phyloP scores from a whole-genome alignment of 2,888 invertebrate species.

The Epistrophella euchroma region DNA sequence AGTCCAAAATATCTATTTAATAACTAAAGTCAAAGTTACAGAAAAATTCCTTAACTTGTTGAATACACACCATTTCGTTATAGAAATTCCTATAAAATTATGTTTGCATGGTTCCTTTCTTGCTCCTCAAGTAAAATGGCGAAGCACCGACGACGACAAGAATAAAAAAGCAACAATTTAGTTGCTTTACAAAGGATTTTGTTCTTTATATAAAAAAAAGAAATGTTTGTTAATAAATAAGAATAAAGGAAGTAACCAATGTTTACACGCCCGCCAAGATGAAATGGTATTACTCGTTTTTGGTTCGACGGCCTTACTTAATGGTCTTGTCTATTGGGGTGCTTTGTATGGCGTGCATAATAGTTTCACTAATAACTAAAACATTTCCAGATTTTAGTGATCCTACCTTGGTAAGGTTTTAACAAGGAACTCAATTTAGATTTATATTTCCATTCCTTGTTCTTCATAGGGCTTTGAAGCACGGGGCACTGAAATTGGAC shows the following conservation, averaged over 20 bases:
- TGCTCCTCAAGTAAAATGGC: constrained; percentile 63
- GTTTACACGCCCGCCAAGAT: constrained; percentile 77
- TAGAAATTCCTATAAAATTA: constrained; percentile 49
- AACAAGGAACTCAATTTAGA: background rate
- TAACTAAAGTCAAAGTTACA: background rate
- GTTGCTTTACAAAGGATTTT: constrained; percentile 28
- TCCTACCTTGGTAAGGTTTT: constrained; percentile 89
- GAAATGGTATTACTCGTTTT: constrained; percentile 87
- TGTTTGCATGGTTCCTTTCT: constrained; percentile 48
- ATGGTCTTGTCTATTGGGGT: constrained; percentile 87
- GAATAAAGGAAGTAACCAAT: constrained; percentile 50
- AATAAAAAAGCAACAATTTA: constrained; percentile 64
- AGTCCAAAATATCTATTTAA: background rate
- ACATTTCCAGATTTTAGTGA: constrained; percentile 92
- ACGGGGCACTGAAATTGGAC: constrained; percentile 92
- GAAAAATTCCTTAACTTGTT: constrained; percentile 60
- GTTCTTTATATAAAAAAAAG: background rate
- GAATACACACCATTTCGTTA: constrained; percentile 40
- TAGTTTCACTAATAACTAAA: constrained; percentile 87
- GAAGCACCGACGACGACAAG: constrained; percentile 45
- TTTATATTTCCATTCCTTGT: constrained; percentile 15
- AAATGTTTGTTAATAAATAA: constrained; percentile 16
- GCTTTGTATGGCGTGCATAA: constrained; percentile 87
- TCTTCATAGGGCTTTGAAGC: constrained; percentile 93
- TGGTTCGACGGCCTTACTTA: constrained; percentile 88